Evolutionary conservation across 2,888 invertebrate species (phyloP).

Genomic region (Nomada ruficornis): DNA sequence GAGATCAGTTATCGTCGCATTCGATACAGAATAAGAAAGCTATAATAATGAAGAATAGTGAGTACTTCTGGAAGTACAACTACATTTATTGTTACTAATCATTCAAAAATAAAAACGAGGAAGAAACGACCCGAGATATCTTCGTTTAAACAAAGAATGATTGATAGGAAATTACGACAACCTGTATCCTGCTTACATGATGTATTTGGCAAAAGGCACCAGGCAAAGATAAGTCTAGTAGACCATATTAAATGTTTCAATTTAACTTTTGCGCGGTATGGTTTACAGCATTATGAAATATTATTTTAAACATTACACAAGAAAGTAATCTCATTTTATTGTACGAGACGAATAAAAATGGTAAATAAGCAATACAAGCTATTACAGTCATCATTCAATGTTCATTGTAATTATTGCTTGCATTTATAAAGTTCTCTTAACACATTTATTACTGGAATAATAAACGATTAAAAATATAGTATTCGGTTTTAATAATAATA

Average conservation of each 20-base stretch:
- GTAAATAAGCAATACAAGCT: background rate
- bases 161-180: constrained; percentile 75
- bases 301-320: background rate
- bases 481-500: background rate
- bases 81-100: constrained; percentile 72
- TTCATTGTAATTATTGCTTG: background rate
- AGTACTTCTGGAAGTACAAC: constrained; percentile 77
- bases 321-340: background rate
- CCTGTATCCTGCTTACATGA: constrained; percentile 72
- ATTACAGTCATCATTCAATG: no score
- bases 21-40: no score
- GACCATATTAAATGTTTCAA: constrained; percentile 1
- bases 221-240: constrained; percentile 44
- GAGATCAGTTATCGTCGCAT: no score
- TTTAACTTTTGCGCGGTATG: background rate
- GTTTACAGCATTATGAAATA: constrained; percentile 7
- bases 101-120: constrained; percentile 70
- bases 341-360: background rate
- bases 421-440: background rate
- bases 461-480: background rate
- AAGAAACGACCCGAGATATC: constrained; percentile 58
- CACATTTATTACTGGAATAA: background rate
- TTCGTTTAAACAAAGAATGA: constrained; percentile 75
- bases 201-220: constrained; percentile 71
- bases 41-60: no score